A percentile compares a stretch with the other conserved stretches of the same genome.
Conservation (phyloP, 2,888 invertebrate species). For the Chironomus riparius region DNA sequence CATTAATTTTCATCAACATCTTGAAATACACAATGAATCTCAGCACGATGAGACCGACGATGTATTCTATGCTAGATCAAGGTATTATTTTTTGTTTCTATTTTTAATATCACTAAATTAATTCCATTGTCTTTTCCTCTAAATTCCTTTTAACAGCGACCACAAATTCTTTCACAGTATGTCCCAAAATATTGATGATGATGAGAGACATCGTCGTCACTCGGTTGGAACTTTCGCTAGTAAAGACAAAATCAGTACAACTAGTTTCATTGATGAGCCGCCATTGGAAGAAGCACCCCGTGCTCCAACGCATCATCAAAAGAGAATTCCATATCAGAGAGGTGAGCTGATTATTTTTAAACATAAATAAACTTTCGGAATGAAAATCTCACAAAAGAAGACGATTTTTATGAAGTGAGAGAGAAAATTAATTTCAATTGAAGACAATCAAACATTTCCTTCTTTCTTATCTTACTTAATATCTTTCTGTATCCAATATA, state of each 20-base stretch:
- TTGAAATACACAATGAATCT: background rate
- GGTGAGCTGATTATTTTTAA: background rate
- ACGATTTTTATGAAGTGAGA: background rate
- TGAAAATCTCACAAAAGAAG: background rate
- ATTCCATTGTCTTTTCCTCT: too few relatives aligned
- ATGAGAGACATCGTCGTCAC: slow-evolving; percentile 8
- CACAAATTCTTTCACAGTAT: slow-evolving; percentile 14
- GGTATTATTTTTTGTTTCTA: background rate
- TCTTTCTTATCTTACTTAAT: background rate
- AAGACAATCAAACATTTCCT: slow-evolving; percentile 26
- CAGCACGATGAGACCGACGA: slow-evolving; percentile 12
- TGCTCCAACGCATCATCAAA: slow-evolving; percentile 1
- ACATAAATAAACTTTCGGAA: background rate
- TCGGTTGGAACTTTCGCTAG: slow-evolving; percentile 12
- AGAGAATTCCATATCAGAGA: background rate
- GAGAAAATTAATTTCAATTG: slow-evolving; percentile 25
- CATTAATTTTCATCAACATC: background rate
- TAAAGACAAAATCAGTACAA: slow-evolving; percentile 21
- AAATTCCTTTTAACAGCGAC: background rate
- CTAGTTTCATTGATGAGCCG: slow-evolving; percentile 17
- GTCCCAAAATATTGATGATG: background rate
- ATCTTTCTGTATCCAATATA: too few relatives aligned
- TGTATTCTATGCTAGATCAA: slow-evolving; percentile 16
- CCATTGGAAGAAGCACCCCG: slow-evolving; percentile 6
- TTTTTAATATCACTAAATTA: background rate